Conservation (phyloP, 2,888 invertebrate genomes). For the Lasius platythorax region DNA sequence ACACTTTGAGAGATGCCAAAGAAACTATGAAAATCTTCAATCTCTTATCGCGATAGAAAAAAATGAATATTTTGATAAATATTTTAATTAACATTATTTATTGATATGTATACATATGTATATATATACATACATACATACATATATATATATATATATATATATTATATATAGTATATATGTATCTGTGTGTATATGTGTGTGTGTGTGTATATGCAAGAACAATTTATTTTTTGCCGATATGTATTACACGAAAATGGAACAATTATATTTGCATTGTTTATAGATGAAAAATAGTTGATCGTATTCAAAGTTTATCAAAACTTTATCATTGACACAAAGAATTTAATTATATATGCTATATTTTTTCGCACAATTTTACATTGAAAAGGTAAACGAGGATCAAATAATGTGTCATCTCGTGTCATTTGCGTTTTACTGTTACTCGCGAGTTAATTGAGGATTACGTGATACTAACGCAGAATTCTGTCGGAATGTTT, state of each 20-base stretch:
- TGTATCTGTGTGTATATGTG: neutral
- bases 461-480: conserved; percentile 20
- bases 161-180: neutral
- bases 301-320: neutral
- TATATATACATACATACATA: neutral
- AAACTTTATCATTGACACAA: neutral
- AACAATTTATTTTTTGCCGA: conserved; percentile 1
- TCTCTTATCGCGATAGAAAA: neutral
- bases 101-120: neutral
- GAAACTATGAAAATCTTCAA: neutral
- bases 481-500: conserved; percentile 37
- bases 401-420: neutral
- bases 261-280: neutral
- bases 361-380: neutral
- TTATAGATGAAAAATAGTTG: neutral
- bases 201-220: too few species aligned
- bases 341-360: neutral
- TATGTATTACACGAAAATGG: neutral
- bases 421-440: neutral
- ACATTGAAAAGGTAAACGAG: neutral
- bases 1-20: neutral
- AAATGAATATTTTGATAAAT: neutral
- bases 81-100: conserved; percentile 17
- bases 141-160: neutral
- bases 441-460: conserved; percentile 20